Evolutionary conservation across 2,888 invertebrate genomes (phyloP).

Genomic region (Tetanocera ferruginea): DNA sequence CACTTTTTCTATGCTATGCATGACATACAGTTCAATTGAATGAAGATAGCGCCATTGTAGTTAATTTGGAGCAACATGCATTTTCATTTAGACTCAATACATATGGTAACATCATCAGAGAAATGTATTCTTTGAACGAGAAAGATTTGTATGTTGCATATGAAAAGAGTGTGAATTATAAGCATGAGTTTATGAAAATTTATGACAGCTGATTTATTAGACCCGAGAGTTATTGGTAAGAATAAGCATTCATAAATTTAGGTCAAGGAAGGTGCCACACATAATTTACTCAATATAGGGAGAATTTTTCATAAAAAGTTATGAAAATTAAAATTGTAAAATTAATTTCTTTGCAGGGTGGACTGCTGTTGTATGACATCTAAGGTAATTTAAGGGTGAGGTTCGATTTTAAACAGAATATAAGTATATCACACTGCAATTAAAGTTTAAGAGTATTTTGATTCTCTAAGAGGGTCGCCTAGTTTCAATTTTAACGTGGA

Average conservation of each 20-base stretch:
- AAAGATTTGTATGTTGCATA: slow-evolving; percentile 23
- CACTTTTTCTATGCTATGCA: not conserved
- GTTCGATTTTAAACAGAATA: no score
- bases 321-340: no score
- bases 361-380: no score
- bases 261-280: slow-evolving; percentile 23
- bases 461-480: no score
- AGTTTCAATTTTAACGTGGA: not conserved
- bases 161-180: not conserved
- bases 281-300: no score
- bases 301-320: no score
- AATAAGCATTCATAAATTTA: slow-evolving; percentile 9
- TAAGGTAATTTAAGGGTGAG: no score
- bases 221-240: not conserved
- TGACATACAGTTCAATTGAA: slow-evolving; percentile 30
- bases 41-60: slow-evolving; percentile 14
- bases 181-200: not conserved
- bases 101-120: slow-evolving; percentile 16
- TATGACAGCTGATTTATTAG: slow-evolving; percentile 10
- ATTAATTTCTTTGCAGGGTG: no score
- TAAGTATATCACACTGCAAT: no score
- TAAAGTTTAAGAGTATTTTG: no score
- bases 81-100: slow-evolving; percentile 1
- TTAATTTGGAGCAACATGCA: slow-evolving; percentile 22
- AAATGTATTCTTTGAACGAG: not conserved